phyloP scores from a whole-genome alignment of 1,140 invertebrate genomes.

The Anoplolepis gracilipes region DNA sequence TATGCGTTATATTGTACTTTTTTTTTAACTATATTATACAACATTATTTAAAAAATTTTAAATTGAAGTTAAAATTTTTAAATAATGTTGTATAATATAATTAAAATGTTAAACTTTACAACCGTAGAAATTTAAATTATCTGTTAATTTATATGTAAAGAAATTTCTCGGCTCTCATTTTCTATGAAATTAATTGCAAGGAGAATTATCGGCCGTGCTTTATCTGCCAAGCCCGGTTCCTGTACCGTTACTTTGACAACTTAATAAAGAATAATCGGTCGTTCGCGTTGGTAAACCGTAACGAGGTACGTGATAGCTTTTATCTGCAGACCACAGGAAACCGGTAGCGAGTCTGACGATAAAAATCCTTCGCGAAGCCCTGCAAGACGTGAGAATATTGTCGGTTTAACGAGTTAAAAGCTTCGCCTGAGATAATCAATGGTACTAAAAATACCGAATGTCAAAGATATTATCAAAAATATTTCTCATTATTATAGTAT shows the following conservation, averaged over 20 bases:
- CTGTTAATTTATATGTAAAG: neutral
- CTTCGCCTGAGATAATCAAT: neutral
- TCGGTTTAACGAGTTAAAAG: constrained; percentile 33
- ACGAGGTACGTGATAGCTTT: constrained; percentile 63
- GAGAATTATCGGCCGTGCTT: constrained; percentile 22
- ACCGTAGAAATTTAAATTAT: too few species aligned
- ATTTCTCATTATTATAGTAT: too few species aligned
- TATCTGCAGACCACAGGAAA: constrained; percentile 71
- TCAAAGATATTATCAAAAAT: neutral
- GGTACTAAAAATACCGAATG: neutral
- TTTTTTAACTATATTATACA: neutral
- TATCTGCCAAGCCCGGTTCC: constrained; percentile 34
- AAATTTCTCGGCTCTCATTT: neutral
- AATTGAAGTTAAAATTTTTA: neutral
- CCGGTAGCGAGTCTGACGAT: constrained; percentile 44
- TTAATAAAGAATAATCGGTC: constrained; percentile 43
- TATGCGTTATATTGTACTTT: neutral
- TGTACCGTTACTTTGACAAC: constrained; percentile 30
- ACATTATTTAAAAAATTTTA: neutral
- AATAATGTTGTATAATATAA: neutral
- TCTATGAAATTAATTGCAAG: neutral
- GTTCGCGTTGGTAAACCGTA: constrained; percentile 35
- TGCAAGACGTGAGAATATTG: constrained; percentile 22
- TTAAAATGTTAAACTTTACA: too few species aligned
- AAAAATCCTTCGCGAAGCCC: constrained; percentile 55